Base-by-base conservation (phyloP, 2,888 invertebrate genomes). In the Stenurella melanura region DNA sequence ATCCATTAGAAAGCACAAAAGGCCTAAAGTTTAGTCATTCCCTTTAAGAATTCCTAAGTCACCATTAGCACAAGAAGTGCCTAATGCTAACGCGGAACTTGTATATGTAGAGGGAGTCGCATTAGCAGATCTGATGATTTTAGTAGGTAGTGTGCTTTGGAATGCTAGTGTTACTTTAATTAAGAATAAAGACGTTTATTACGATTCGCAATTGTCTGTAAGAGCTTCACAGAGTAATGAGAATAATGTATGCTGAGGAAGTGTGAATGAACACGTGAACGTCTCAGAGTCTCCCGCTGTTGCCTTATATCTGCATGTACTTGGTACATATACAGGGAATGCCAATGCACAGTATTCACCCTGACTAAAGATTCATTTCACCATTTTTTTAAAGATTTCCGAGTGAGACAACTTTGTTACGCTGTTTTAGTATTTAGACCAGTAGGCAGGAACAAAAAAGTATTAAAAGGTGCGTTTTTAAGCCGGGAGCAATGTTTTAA, bases 1-100 rank as follows among this genome's bases (percentile, higher is more conserved):
- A 85, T 87, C 88, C 87, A 88, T 88, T 88, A 88, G 87, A 77
- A 84, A 74, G 81, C 87, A 86, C 86, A 86, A 87, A 87, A 88
- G 87, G 87, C 87, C 87, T 87, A 88, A 81, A 89, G 87, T 89
- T 89, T 88, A 89, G 86, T 88, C 87, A 89, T 89, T 89, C 89
- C 86, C 88, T 89, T 89, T 89, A 86, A 87, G 88, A 88, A 88
- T 89, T 87, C 86, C 87, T 87, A 87, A 88, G 87, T 87, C 85
- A 86, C 87, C 88, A 87, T 87, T 87, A 88, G 87, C 84, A 79
- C 77, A 58, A 64, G 76, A 79, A 85, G 86, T 85, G 86, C 84
- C n/a, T 85, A 84, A 86, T 84, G 84, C 85, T 85, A 82, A 82
- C 67, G 75, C 64, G 57, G 84, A 85, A 85, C 85, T 85, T 86